Conservation (phyloP, 1,140 invertebrate species). For the Ceratina calcarata region DNA sequence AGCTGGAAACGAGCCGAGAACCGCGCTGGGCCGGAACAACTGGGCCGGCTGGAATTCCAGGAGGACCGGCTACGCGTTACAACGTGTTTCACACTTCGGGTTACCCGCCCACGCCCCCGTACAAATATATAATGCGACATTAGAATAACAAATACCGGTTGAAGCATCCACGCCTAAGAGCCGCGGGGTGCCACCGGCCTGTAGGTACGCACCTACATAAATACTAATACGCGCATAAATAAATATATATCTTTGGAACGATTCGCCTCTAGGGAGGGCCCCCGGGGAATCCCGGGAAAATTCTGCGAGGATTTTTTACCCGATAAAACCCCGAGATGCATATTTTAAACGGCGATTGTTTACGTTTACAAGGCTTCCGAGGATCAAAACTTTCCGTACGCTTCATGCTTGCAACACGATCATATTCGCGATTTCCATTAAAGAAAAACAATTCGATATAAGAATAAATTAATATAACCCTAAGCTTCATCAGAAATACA, state of each 20-base stretch:
- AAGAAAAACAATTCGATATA: too few relatives aligned
- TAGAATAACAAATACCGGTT: constrained; percentile 76
- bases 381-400: too few relatives aligned
- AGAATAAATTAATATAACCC: too few relatives aligned
- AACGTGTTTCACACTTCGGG: constrained; percentile 76
- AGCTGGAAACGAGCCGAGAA: not conserved
- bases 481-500: too few relatives aligned
- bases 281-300: constrained; percentile 36
- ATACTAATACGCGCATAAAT: constrained; percentile 70
- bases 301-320: constrained; percentile 24
- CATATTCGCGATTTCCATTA: too few relatives aligned
- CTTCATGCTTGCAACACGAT: too few relatives aligned
- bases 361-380: too few relatives aligned
- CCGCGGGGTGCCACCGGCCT: constrained; percentile 67
- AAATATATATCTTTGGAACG: constrained; percentile 66
- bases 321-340: not conserved
- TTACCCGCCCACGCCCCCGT: constrained; percentile 72
- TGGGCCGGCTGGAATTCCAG: constrained; percentile 67
- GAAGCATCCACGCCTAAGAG: constrained; percentile 73
- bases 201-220: constrained; percentile 59
- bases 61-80: constrained; percentile 70
- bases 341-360: constrained; percentile 6
- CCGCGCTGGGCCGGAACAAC: constrained; percentile 35
- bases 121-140: constrained; percentile 76
- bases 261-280: constrained; percentile 24